Conservation (phyloP, 1,140 invertebrate species). For the Atta cephalotes region DNA sequence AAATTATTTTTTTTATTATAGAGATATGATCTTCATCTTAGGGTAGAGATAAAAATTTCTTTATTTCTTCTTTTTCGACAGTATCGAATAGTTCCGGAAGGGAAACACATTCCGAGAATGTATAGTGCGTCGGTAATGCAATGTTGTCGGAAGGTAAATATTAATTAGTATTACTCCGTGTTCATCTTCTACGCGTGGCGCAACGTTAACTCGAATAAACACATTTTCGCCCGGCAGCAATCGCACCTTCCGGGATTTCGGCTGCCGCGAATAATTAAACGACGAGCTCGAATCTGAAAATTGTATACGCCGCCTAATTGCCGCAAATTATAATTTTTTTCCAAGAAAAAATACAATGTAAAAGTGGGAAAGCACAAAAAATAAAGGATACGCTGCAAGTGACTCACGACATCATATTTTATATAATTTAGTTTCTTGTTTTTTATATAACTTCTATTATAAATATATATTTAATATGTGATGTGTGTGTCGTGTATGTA, state of each 20-base stretch:
- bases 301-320: neutral
- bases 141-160: constrained; percentile 85
- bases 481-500: no score
- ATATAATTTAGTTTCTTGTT: neutral
- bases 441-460: neutral
- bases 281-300: constrained; percentile 6
- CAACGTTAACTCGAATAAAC: constrained; percentile 85
- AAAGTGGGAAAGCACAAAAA: neutral
- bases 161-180: constrained; percentile 83
- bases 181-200: constrained; percentile 81
- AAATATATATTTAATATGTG: no score
- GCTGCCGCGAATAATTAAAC: constrained; percentile 73
- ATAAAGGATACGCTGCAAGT: neutral
- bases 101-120: neutral
- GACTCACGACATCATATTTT: neutral
- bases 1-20: neutral
- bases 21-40: no score
- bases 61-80: neutral
- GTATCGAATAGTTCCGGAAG: constrained; percentile 26
- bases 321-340: constrained; percentile 13
- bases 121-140: constrained; percentile 75
- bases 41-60: neutral
- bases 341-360: neutral
- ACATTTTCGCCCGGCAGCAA: constrained; percentile 72
- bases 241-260: constrained; percentile 79